Conservation (phyloP, 35 echinoderm and acorn worm genomes). For the Lytechinus variegatus region DNA sequence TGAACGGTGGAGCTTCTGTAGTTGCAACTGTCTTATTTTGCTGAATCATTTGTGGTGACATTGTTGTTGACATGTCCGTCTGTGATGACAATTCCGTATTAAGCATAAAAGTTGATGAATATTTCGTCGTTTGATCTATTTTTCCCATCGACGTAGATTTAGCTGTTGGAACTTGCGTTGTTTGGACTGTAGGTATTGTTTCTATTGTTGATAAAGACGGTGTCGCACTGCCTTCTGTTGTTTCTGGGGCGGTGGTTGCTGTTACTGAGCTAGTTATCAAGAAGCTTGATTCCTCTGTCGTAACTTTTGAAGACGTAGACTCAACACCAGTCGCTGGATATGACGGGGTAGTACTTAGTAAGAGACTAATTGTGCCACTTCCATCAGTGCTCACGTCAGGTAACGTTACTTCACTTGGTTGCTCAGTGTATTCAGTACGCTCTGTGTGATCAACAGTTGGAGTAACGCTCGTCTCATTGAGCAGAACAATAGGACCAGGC, state of each 20-base stretch:
- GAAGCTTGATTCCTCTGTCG: background rate
- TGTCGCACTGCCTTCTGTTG: background rate
- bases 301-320: background rate
- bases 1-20: background rate
- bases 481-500: background rate
- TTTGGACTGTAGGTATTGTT: background rate
- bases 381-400: background rate
- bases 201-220: background rate
- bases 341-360: background rate
- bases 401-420: background rate
- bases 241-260: background rate
- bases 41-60: background rate
- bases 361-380: background rate
- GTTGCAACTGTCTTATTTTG: background rate
- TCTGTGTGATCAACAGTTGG: background rate
- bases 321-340: background rate
- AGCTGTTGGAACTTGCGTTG: too few relatives aligned
- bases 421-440: background rate
- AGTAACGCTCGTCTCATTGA: background rate
- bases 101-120: too few relatives aligned
- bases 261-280: background rate
- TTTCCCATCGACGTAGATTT: too few relatives aligned
- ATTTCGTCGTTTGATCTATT: too few relatives aligned
- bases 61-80: background rate
- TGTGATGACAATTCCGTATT: background rate